Evolutionary conservation across 2,113 vertebrate genomes (phyloP).

Genomic region (Pongo abelii): DNA sequence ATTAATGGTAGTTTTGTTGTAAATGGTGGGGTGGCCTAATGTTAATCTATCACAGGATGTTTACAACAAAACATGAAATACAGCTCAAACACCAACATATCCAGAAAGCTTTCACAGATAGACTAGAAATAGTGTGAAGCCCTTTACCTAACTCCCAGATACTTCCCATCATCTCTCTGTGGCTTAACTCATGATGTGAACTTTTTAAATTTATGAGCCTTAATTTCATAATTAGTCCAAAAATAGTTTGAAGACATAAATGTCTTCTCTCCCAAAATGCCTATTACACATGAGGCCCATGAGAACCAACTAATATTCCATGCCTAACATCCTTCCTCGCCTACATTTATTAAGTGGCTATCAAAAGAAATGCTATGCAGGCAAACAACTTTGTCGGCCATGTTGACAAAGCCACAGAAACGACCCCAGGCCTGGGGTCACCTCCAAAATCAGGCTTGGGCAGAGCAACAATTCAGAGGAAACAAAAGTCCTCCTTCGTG

Average conservation of each 20-base stretch:
- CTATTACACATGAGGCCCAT: background rate
- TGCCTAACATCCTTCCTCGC: too few relatives aligned
- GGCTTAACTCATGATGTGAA: fast-evolving
- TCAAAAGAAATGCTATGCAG: fast-evolving
- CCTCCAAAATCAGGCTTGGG: fast-evolving
- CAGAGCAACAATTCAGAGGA: fast-evolving
- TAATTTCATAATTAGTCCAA: background rate
- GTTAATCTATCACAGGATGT: background rate
- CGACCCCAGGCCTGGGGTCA: background rate
- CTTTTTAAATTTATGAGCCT: background rate
- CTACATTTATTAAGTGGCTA: fast-evolving
- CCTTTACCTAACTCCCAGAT: background rate
- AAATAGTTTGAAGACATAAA: background rate
- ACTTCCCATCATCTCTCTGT: too few relatives aligned
- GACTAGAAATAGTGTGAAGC: too few relatives aligned
- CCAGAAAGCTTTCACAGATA: background rate
- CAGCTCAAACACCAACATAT: background rate
- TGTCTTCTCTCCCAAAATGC: background rate
- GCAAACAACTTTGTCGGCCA: too few relatives aligned
- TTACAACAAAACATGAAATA: background rate
- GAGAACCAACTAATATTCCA: too few relatives aligned
- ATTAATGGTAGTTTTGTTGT: background rate
- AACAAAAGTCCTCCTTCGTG: too few relatives aligned
- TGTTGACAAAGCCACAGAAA: too few relatives aligned
- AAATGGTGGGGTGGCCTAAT: background rate